Evolutionary conservation across 1,140 invertebrate genomes (phyloP).

Genomic region (Trichomalopsis sarcophagae): DNA sequence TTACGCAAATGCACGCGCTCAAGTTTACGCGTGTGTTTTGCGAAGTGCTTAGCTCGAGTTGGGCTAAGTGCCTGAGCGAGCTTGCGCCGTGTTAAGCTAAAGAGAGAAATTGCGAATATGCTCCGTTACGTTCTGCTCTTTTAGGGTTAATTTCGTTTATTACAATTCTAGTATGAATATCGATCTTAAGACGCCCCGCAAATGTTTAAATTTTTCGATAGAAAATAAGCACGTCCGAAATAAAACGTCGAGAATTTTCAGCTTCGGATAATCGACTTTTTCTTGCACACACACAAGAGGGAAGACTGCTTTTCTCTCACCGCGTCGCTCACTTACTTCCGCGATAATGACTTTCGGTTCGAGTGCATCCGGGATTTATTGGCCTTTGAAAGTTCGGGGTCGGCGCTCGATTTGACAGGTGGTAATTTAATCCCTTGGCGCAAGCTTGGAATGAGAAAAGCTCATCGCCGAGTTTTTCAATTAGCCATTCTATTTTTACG

Average conservation of each 20-base stretch:
- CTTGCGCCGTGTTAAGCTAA: neutral
- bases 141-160: neutral
- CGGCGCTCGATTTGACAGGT: conserved; percentile 14
- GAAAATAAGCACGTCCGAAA: neutral
- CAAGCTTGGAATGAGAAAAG: neutral
- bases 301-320: conserved; percentile 1
- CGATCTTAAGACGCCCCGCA: too few relatives aligned
- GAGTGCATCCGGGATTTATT: conserved; percentile 36
- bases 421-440: conserved; percentile 28
- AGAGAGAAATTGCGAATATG: too few relatives aligned
- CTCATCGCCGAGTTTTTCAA: conserved; percentile 31
- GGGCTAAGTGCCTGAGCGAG: conserved; percentile 16
- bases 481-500: conserved; percentile 9
- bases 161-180: neutral
- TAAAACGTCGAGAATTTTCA: neutral
- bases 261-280: neutral
- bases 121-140: neutral
- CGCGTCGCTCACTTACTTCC: neutral
- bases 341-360: conserved; percentile 40
- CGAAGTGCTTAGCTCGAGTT: neutral
- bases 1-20: conserved; percentile 40
- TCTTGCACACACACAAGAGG: neutral
- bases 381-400: conserved; percentile 33
- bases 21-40: conserved; percentile 5
- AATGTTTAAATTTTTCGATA: too few relatives aligned